Evolutionary conservation across 2,797 vertebrate genomes (phyloP).

Genomic region (Leuciscus waleckii): DNA sequence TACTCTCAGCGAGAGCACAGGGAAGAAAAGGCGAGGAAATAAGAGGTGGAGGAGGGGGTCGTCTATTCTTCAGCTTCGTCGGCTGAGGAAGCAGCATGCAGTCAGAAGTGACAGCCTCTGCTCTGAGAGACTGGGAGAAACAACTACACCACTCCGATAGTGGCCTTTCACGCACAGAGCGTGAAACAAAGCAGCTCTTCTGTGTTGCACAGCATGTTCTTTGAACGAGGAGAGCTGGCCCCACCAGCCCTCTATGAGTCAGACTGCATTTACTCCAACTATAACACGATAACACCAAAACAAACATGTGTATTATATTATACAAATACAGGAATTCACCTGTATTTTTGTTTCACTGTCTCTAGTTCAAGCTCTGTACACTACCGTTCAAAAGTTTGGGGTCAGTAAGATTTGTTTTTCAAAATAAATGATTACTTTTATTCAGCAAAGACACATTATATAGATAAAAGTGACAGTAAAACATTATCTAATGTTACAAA

Average conservation of each 20-base stretch:
- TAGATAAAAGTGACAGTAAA: neutral
- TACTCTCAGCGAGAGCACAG: neutral
- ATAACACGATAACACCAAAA: constrained; percentile 32
- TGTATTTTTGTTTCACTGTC: neutral
- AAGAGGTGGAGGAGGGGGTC: constrained; percentile 53
- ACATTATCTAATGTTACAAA: neutral
- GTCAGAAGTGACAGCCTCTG: constrained; percentile 58
- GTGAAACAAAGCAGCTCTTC: constrained; percentile 78
- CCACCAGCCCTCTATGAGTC: constrained; percentile 72
- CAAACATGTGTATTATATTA: constrained; percentile 46
- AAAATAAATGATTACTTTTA: neutral
- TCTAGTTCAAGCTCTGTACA: neutral
- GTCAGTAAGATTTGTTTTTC: neutral
- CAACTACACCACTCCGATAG: constrained; percentile 55
- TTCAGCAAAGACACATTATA: neutral
- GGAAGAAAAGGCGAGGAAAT: constrained; percentile 50
- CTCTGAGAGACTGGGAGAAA: constrained; percentile 27
- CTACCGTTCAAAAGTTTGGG: neutral
- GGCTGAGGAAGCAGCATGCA: constrained; percentile 54
- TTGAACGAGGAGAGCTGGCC: constrained; percentile 70
- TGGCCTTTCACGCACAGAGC: constrained; percentile 65
- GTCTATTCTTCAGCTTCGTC: constrained; percentile 45
- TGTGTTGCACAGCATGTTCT: constrained; percentile 71
- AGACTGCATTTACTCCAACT: constrained; percentile 62
- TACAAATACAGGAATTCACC: constrained; percentile 24